Conservation (phyloP, 2,797 vertebrate genomes). For the Mus caroli region DNA sequence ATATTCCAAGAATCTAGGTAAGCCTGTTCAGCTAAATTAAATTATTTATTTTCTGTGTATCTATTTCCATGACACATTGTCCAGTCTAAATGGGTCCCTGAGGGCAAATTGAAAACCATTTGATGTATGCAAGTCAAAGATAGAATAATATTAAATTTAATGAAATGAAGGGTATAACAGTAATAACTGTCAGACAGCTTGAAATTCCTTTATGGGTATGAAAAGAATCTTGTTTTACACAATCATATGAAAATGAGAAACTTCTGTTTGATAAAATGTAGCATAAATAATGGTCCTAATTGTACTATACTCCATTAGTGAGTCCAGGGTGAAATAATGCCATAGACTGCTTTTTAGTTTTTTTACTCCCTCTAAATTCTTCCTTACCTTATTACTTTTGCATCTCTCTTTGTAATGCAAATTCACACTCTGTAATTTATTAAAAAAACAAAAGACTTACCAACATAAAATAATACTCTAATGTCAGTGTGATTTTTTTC, state of each 20-base stretch:
- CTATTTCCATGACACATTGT: background rate
- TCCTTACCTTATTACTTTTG: constrained; percentile 27
- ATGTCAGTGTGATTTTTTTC: constrained; percentile 26
- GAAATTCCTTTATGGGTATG: constrained; percentile 25
- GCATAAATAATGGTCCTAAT: background rate
- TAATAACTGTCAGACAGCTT: constrained; percentile 7
- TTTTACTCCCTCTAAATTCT: background rate
- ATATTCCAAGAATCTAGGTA: background rate
- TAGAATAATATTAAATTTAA: constrained; percentile 25
- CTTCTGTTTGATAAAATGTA: constrained; percentile 45
- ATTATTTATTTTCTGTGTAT: constrained; percentile 44
- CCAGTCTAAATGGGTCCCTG: background rate
- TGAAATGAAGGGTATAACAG: constrained; percentile 14
- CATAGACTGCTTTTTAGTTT: background rate
- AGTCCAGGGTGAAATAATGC: background rate
- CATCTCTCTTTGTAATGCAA: constrained; percentile 21
- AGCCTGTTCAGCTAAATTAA: constrained; percentile 19
- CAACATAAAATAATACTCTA: constrained; percentile 34
- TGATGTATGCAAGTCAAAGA: background rate
- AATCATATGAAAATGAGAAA: constrained; percentile 29
- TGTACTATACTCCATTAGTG: background rate
- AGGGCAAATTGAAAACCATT: background rate
- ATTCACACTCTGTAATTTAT: constrained; percentile 9
- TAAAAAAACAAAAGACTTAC: background rate
- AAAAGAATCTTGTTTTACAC: constrained; percentile 33